Evolutionary conservation across 2,113 vertebrate species (phyloP).

Genomic region (Odocoileus hemionus): DNA sequence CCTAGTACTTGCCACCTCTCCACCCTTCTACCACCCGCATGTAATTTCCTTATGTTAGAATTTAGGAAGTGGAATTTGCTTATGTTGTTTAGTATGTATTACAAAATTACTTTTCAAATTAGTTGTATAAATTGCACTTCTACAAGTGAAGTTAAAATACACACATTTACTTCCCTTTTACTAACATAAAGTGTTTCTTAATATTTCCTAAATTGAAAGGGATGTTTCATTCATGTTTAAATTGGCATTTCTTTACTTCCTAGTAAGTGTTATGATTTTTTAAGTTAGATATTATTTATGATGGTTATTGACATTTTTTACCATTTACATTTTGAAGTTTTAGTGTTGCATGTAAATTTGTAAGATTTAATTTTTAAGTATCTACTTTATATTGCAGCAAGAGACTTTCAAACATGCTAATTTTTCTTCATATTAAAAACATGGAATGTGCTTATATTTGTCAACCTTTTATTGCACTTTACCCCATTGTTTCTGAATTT

Average conservation of each 20-base stretch:
- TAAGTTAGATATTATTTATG: not conserved
- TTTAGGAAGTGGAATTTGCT: not conserved
- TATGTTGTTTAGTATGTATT: not conserved
- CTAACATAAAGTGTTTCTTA: not conserved
- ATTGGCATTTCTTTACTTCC: not conserved
- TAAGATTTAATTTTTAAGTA: not conserved
- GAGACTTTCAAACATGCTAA: not conserved
- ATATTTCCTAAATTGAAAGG: not conserved
- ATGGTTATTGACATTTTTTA: not conserved
- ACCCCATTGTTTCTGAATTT: not conserved
- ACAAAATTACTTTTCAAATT: not conserved
- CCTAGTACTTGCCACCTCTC: not conserved
- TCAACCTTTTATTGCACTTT: not conserved
- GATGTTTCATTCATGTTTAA: not conserved
- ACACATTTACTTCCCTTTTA: not conserved
- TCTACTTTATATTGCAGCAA: not conserved
- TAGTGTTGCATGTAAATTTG: not conserved
- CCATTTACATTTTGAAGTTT: not conserved
- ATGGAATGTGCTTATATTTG: not conserved
- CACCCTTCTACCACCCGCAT: no score
- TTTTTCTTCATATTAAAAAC: not conserved
- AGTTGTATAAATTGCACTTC: not conserved
- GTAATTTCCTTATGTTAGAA: not conserved
- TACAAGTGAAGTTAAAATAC: not conserved
- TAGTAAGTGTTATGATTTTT: not conserved